Conservation (phyloP, 2,888 invertebrate species). For the Dynastes tityus region DNA sequence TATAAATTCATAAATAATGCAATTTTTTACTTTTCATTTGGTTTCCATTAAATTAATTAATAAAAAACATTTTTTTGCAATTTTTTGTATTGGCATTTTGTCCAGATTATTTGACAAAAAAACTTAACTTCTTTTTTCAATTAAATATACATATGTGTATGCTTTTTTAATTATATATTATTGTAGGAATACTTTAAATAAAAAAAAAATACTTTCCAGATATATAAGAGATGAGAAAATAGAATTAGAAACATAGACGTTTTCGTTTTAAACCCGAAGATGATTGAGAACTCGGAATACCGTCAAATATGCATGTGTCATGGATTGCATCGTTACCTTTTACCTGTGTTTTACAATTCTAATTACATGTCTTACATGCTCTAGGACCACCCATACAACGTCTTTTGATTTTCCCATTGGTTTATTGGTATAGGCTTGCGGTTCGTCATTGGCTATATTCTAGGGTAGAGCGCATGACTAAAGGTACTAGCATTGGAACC, state of each 20-base stretch:
- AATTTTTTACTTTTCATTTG: too few species aligned
- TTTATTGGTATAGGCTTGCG: slow-evolving; percentile 67
- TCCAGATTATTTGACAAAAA: too few species aligned
- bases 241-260: neutral
- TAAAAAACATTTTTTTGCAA: too few species aligned
- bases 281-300: neutral
- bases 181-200: too few species aligned
- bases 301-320: slow-evolving; percentile 34
- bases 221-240: too few species aligned
- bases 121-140: too few species aligned
- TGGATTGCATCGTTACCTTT: slow-evolving; percentile 45
- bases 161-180: too few species aligned
- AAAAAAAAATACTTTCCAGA: too few species aligned
- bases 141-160: too few species aligned
- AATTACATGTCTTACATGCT: slow-evolving; percentile 70
- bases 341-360: slow-evolving; percentile 67
- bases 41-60: too few species aligned
- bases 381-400: slow-evolving; percentile 69
- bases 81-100: too few species aligned
- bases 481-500: slow-evolving; percentile 64
- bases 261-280: neutral
- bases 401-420: slow-evolving; percentile 70
- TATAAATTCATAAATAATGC: too few species aligned
- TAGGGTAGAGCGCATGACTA: slow-evolving; percentile 66
- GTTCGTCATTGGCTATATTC: slow-evolving; percentile 66